A percentile compares a stretch with the other conserved stretches of the same genome.
Conservation (phyloP, 1,140 invertebrate genomes). For the Ceratina japonica region DNA sequence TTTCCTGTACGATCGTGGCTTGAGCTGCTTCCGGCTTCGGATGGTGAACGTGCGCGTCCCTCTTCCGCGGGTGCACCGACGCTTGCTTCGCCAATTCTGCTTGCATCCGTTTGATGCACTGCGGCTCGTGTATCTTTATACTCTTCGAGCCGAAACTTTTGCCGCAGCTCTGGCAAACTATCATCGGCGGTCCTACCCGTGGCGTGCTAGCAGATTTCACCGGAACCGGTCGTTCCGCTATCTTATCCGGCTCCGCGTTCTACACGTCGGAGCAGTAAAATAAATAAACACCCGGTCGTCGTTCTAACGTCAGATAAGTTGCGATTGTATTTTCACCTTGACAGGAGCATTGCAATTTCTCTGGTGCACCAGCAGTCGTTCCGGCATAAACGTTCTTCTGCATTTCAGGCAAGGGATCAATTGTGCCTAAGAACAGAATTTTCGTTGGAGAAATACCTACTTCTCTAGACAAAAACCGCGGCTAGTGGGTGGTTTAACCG, state of each 20-base stretch:
- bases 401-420: constrained; percentile 85
- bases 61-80: constrained; percentile 70
- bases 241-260: constrained; percentile 35
- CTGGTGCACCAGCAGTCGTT: constrained; percentile 84
- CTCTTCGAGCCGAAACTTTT: constrained; percentile 86
- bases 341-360: constrained; percentile 80
- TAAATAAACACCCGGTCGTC: background rate
- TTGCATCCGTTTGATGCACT: constrained; percentile 88
- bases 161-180: constrained; percentile 87
- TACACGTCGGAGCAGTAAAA: background rate
- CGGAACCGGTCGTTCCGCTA: constrained; percentile 74
- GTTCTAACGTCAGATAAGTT: background rate
- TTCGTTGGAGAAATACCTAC: background rate
- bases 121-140: constrained; percentile 87
- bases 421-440: constrained; percentile 67
- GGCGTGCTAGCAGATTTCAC: constrained; percentile 85
- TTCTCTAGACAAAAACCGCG: too few relatives aligned
- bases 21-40: constrained; percentile 27
- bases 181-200: constrained; percentile 62
- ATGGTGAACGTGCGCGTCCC: background rate
- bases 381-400: constrained; percentile 85
- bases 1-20: constrained; percentile 16
- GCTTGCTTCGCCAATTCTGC: constrained; percentile 82
- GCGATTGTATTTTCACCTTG: constrained; percentile 73
- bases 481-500: too few relatives aligned